These are phyloP conservation scores for Drosophila guanche DNA, from an alignment of 1,140 invertebrate genomes.

Conservation along the genomic window DNA sequence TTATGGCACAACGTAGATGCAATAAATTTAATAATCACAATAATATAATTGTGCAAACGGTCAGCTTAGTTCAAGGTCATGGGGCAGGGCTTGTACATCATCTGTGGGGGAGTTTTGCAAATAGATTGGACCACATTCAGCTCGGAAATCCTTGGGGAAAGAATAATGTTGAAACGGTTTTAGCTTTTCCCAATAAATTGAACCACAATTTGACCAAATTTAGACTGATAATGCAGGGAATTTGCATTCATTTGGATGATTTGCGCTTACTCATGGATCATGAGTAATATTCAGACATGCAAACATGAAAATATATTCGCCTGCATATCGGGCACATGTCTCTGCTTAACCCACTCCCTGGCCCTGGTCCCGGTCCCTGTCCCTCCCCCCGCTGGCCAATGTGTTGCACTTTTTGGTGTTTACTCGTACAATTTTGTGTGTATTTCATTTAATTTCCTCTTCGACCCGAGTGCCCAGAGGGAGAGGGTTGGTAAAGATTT, in stretches of 20 bases:
- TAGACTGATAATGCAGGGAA: conserved; percentile 19
- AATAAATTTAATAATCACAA: conserved; percentile 75
- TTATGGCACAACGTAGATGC: conserved; percentile 34
- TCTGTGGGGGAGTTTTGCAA: conserved; percentile 16
- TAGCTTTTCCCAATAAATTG: too few relatives aligned
- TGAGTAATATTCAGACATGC: conserved; percentile 49
- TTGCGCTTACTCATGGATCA: neutral
- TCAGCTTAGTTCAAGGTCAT: conserved; percentile 63
- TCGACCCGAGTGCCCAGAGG: conserved; percentile 26
- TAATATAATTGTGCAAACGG: conserved; percentile 35
- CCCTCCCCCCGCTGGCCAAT: too few relatives aligned
- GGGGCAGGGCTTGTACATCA: conserved; percentile 12
- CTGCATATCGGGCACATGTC: conserved; percentile 19
- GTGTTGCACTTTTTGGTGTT: conserved; percentile 37
- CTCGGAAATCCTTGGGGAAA: conserved; percentile 9
- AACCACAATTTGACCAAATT: conserved; percentile 26
- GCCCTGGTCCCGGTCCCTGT: conserved; percentile 12
- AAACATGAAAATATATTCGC: conserved; percentile 21
- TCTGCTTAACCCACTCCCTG: conserved; percentile 11
- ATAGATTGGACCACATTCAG: conserved; percentile 5
- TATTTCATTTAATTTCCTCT: conserved; percentile 77
- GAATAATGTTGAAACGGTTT: neutral
- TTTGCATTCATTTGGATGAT: conserved; percentile 17
- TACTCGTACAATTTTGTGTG: conserved; percentile 57
- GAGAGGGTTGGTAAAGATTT: conserved; percentile 44